Percentiles rank a stretch among this genome's conserved stretches.
phyloP scores from a whole-genome alignment of 2,888 invertebrate genomes.

The Oxyteleia sp. region DNA sequence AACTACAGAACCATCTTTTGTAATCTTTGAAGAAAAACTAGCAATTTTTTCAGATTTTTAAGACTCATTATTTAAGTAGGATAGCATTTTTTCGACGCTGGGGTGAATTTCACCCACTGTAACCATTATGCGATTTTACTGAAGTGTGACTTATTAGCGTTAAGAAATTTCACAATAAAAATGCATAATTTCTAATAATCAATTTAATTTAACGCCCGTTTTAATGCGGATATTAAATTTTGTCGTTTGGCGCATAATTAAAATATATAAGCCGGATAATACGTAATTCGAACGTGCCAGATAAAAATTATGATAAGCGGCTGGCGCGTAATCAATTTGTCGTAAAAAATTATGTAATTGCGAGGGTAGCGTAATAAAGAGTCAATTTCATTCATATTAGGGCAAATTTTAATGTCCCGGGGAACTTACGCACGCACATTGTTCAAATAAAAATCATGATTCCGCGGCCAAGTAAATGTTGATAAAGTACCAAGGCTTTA shows the following conservation, averaged over 20 bases:
- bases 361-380: slow-evolving; percentile 23
- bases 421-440: slow-evolving; percentile 48
- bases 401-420: slow-evolving; percentile 44
- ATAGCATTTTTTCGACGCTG: no score
- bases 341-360: slow-evolving; percentile 39
- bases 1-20: no score
- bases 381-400: slow-evolving; percentile 50
- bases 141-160: no score
- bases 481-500: slow-evolving; percentile 62
- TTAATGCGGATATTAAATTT: no score
- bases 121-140: no score
- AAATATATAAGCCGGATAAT: slow-evolving; percentile 5
- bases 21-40: no score
- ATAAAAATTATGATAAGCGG: slow-evolving; percentile 2
- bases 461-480: slow-evolving; percentile 59
- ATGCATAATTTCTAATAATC: no score
- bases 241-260: neutral
- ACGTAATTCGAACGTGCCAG: neutral
- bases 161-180: no score
- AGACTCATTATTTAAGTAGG: no score
- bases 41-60: no score
- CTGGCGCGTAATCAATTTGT: slow-evolving; percentile 16
- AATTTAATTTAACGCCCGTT: no score
- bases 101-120: no score
- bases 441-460: slow-evolving; percentile 57